Evolutionary conservation across 2,888 invertebrate species (phyloP).

Genomic region (Pomacea canaliculata): DNA sequence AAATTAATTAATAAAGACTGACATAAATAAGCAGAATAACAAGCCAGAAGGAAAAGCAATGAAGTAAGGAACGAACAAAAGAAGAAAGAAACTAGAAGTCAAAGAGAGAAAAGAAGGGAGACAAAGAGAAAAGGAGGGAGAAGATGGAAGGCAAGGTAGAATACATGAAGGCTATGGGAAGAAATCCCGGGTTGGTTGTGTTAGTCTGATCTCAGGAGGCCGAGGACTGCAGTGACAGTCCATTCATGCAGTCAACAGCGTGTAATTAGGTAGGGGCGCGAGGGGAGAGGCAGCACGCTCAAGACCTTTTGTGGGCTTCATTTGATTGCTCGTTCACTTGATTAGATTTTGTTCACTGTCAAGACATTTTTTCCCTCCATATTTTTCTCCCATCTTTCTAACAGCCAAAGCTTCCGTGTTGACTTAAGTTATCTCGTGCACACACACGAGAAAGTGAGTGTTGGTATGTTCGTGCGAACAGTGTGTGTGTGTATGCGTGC

Average conservation of each 20-base stretch:
- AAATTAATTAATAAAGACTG: too few relatives aligned
- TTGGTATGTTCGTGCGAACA: background rate
- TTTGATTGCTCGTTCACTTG: slow-evolving; percentile 8
- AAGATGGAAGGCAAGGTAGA: background rate
- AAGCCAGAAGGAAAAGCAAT: background rate
- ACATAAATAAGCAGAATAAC: too few relatives aligned
- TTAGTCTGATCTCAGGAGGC: too few relatives aligned
- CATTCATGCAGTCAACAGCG: too few relatives aligned
- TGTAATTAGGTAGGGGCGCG: too few relatives aligned
- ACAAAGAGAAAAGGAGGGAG: background rate
- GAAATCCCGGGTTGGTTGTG: too few relatives aligned
- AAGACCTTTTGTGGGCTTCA: background rate
- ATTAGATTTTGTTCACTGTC: slow-evolving; percentile 7
- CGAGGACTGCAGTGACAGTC: too few relatives aligned
- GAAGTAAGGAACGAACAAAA: background rate
- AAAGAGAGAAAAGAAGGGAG: background rate
- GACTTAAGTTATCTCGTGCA: background rate
- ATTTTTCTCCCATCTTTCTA: background rate
- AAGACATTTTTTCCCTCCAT: background rate
- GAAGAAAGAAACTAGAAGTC: too few relatives aligned
- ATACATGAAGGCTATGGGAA: background rate
- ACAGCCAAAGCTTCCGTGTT: too few relatives aligned
- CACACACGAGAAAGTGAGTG: background rate
- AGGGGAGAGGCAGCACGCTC: too few relatives aligned
- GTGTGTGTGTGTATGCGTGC: slow-evolving; percentile 4